Percentiles rank a stretch among this genome's conserved stretches.
Conservation (phyloP, 1,140 invertebrate genomes). For the Drosophila teissieri region DNA sequence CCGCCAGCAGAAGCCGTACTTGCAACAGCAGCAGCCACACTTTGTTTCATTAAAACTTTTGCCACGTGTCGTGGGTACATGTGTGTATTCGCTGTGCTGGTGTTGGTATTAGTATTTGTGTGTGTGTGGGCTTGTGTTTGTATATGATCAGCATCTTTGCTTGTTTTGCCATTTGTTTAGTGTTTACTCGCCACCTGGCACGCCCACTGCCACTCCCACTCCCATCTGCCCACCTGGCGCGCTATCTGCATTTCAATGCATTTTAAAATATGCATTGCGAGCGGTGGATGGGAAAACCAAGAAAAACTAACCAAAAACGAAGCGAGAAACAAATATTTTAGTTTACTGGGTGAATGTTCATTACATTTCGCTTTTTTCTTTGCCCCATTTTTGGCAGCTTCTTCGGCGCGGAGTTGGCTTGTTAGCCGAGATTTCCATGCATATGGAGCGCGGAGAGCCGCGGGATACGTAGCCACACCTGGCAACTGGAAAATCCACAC, state of each 20-base stretch:
- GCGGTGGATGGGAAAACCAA: conserved; percentile 3
- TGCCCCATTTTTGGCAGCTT: conserved; percentile 25
- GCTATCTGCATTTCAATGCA: conserved; percentile 65
- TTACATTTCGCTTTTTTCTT: conserved; percentile 47
- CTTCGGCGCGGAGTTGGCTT: conserved; percentile 56
- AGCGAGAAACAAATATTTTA: conserved; percentile 32
- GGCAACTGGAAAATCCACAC: not conserved
- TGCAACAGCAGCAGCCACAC: conserved; percentile 46
- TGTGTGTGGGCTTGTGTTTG: conserved; percentile 17
- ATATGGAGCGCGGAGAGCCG: conserved; percentile 63
- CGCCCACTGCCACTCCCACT: not conserved
- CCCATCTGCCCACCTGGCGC: conserved; percentile 12
- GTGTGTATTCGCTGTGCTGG: conserved; percentile 1
- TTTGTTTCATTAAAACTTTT: conserved; percentile 82
- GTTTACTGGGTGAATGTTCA: conserved; percentile 56
- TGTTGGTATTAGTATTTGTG: conserved; percentile 9
- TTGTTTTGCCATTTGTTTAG: conserved; percentile 71
- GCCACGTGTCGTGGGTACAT: conserved; percentile 56
- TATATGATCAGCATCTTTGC: conserved; percentile 69
- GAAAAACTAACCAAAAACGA: conserved; percentile 20
- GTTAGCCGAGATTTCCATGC: conserved; percentile 73
- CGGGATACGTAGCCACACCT: conserved; percentile 61
- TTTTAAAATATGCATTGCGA: conserved; percentile 71
- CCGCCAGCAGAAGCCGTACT: conserved; percentile 14
- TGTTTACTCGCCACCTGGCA: conserved; percentile 36